Percentiles rank a stretch among this genome's conserved stretches.
phyloP scores from a whole-genome alignment of 2,113 vertebrate genomes.

The Leptocoma aspasia region DNA sequence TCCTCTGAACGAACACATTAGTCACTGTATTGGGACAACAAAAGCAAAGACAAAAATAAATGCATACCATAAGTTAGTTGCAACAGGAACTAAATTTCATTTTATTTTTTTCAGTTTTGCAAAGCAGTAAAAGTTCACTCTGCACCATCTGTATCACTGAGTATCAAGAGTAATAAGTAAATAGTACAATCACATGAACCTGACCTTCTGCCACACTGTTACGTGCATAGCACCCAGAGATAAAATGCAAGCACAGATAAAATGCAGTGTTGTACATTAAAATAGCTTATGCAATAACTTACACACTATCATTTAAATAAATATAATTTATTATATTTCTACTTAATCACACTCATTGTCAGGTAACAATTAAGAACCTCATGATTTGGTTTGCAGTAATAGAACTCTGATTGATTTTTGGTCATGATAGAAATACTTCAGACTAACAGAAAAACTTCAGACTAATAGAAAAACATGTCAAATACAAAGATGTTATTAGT shows the following conservation, averaged over 20 bases:
- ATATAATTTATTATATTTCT: neutral
- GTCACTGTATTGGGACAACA: neutral
- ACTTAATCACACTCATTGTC: neutral
- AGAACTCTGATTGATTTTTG: neutral
- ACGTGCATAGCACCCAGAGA: neutral
- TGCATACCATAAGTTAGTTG: neutral
- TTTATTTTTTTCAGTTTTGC: neutral
- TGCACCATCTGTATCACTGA: neutral
- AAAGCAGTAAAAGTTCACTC: neutral
- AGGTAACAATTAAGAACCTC: neutral
- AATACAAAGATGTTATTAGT: neutral
- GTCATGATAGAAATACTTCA: neutral
- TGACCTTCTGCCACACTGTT: neutral
- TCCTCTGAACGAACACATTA: neutral
- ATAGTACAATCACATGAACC: neutral
- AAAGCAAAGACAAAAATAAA: neutral
- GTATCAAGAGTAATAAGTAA: neutral
- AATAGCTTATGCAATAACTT: neutral
- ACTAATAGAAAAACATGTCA: neutral
- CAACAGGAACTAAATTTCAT: neutral
- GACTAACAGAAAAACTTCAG: neutral
- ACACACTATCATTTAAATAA: neutral
- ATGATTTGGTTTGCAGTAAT: neutral
- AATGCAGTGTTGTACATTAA: neutral
- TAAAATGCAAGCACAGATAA: neutral